These are phyloP conservation scores for Andrena trimmerana DNA, from an alignment of 2,888 invertebrate genomes.

Conservation along the genomic window DNA sequence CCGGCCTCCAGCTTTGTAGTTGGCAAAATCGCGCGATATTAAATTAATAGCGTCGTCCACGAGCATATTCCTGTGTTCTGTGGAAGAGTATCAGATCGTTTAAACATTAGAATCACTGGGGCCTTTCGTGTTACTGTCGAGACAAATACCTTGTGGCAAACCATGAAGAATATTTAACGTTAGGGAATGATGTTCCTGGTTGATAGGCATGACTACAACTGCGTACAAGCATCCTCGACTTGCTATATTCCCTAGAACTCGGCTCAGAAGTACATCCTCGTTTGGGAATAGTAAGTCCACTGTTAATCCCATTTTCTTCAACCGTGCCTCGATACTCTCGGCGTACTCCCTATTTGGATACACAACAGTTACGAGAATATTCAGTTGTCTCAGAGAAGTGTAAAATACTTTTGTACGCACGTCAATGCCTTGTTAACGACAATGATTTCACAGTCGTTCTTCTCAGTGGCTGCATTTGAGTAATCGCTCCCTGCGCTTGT, in stretches of 20 bases:
- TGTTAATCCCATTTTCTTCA: constrained; percentile 92
- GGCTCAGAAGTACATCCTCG: constrained; percentile 93
- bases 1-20: constrained; percentile 87
- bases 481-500: constrained; percentile 75
- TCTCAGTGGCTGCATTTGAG: constrained; percentile 85
- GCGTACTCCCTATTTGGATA: constrained; percentile 91
- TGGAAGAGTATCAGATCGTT: constrained; percentile 56
- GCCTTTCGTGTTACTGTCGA: neutral
- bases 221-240: constrained; percentile 96
- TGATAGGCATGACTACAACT: constrained; percentile 93
- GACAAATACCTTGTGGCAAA: constrained; percentile 91
- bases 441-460: constrained; percentile 96
- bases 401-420: constrained; percentile 86
- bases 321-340: constrained; percentile 93
- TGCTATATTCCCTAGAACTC: constrained; percentile 94
- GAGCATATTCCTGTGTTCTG: constrained; percentile 98
- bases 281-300: constrained; percentile 96
- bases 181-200: constrained; percentile 94
- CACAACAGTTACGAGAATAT: constrained; percentile 20
- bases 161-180: constrained; percentile 97
- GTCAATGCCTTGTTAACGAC: constrained; percentile 93
- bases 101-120: neutral
- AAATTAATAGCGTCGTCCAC: constrained; percentile 95
- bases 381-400: constrained; percentile 62
- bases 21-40: constrained; percentile 90